Base-by-base conservation (phyloP, 2,113 vertebrate genomes). In the Balaeniceps rex region DNA sequence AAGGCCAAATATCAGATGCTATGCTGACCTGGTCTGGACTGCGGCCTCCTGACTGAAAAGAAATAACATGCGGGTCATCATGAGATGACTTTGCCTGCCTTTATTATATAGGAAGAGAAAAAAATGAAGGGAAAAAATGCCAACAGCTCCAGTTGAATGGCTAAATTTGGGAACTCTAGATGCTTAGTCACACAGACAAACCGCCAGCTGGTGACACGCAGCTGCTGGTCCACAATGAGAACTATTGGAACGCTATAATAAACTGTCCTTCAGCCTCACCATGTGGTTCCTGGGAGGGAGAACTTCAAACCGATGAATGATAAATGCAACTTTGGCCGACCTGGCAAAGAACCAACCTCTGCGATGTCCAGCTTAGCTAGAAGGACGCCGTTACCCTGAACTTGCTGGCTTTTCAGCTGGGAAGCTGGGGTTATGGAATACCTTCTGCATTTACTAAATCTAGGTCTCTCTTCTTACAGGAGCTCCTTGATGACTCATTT, bases 161-260 rank as follows among this genome's bases (percentile, higher is more conserved):
- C 91, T 97, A 95, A 93, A 95, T 97, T 97, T 97, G 94, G 97
- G 91, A 85, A 61, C 70, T 78, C 24, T 16, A 44, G 93, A 82
- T 97, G 97, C 96, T 97, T 89, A 97, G 97, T 97, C 96, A 96
- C 83, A 81, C 70, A 96, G 93, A 69, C 31, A 6, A 29, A 17
- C 54, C 12, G 51, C 74, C 96, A 97, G 95, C 96, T 94, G 95
- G 94, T 95, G 89, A 89, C 93, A 95, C 2, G 1, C 94, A 97
- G 97, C 95, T 97, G 96, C 94, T 83, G 93, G 90, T 36, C 93
- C 94, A 95, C 93, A 91, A 29, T 93, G 78, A 15, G 1, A 85
- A 46, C 83, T 19, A 44, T 2, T 52, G 49, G 36, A 77, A 78
- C 4, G 14, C 91, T 93, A 28, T 90, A 88, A 87, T 90, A 88